Conservation (phyloP, 2,888 invertebrate genomes). For the Creontiades dilutus region DNA sequence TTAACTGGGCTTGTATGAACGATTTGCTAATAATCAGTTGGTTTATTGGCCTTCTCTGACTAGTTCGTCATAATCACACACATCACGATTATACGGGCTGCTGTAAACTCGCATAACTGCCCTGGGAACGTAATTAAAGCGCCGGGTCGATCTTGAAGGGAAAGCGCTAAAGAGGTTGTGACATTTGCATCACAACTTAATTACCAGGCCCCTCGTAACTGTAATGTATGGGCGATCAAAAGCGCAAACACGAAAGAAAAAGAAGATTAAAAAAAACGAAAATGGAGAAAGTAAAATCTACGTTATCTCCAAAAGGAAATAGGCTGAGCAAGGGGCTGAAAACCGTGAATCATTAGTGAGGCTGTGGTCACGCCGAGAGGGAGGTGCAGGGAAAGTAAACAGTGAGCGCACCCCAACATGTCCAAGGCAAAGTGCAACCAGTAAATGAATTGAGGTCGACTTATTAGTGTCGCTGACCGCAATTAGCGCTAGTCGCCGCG, state of each 20-base stretch:
- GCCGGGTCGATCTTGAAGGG: neutral
- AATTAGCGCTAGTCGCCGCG: slow-evolving; percentile 41
- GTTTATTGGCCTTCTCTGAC: no score
- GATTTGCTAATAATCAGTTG: no score
- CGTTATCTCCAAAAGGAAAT: neutral
- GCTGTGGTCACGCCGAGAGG: neutral
- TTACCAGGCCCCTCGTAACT: neutral
- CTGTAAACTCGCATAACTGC: neutral
- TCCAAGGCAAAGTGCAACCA: slow-evolving; percentile 19
- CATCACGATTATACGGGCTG: no score
- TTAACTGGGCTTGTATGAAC: no score
- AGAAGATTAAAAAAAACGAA: neutral
- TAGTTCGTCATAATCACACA: no score
- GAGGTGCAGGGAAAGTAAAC: slow-evolving; percentile 46
- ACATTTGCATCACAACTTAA: slow-evolving; percentile 10
- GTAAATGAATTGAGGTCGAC: slow-evolving; percentile 51
- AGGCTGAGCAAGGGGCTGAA: neutral
- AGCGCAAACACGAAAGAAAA: neutral
- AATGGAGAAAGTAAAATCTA: slow-evolving; percentile 19
- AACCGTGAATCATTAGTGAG: slow-evolving; percentile 38
- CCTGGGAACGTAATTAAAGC: neutral
- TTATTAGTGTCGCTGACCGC: slow-evolving; percentile 54
- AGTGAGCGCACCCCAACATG: slow-evolving; percentile 30
- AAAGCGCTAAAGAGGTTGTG: neutral
- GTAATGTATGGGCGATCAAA: neutral